Evolutionary conservation across 2,888 invertebrate species (phyloP).

Genomic region (Tetranychus truncatus): DNA sequence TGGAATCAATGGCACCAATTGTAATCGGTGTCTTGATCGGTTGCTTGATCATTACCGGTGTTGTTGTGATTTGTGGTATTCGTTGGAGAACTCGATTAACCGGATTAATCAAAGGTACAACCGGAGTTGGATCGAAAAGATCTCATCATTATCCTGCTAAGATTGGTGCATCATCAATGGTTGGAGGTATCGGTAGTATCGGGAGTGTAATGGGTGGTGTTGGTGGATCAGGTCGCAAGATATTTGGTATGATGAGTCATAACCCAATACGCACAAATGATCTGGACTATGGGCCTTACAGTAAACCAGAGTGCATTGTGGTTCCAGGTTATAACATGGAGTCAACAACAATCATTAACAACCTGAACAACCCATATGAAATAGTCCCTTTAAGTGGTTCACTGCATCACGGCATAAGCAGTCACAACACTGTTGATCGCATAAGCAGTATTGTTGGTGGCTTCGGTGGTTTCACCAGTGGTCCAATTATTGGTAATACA

Average conservation of each 20-base stretch:
- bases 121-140: background rate
- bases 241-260: background rate
- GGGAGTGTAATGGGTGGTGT: background rate
- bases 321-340: background rate
- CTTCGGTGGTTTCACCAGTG: too few relatives aligned
- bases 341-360: background rate
- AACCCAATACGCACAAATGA: constrained; percentile 4
- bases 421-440: too few relatives aligned
- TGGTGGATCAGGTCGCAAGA: background rate
- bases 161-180: background rate
- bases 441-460: too few relatives aligned
- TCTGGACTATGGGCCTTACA: constrained; percentile 7
- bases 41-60: constrained; percentile 3
- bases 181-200: background rate
- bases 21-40: constrained; percentile 4
- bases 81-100: constrained; percentile 11
- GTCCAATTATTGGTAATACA: too few relatives aligned
- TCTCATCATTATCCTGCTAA: background rate
- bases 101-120: constrained; percentile 7
- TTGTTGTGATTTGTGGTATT: background rate
- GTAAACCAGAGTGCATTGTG: constrained; percentile 8
- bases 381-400: background rate
- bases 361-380: constrained; percentile 11
- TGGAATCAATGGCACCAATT: constrained; percentile 10
- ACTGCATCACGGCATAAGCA: background rate